Percentiles rank a stretch among this genome's conserved stretches.
Conservation (phyloP, 2,888 invertebrate genomes). For the Ornithoptera alexandrae region DNA sequence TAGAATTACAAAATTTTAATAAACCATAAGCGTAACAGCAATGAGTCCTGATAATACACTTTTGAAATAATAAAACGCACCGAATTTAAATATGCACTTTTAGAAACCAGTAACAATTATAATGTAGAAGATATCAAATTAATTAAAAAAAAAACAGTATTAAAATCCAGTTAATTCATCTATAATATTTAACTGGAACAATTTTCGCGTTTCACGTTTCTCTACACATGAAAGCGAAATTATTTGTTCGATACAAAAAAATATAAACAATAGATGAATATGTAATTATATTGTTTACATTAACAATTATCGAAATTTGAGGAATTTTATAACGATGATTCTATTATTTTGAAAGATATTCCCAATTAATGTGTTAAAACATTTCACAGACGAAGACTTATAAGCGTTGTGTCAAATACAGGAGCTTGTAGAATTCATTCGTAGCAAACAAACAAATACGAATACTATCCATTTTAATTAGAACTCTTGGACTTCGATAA, state of each 20-base stretch:
- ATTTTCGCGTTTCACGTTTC: no score
- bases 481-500: neutral
- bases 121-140: neutral
- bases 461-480: neutral
- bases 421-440: neutral
- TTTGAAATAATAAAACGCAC: slow-evolving; percentile 1
- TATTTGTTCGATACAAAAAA: no score
- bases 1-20: neutral
- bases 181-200: no score
- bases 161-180: no score
- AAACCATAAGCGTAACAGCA: neutral
- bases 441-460: neutral
- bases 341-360: neutral
- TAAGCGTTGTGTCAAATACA: slow-evolving; percentile 3
- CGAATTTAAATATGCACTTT: slow-evolving; percentile 2
- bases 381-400: neutral
- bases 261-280: no score
- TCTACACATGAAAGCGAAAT: no score
- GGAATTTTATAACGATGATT: neutral
- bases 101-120: neutral
- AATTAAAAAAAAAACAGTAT: no score
- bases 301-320: neutral
- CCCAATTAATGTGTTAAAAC: neutral
- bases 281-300: no score
- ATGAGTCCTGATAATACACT: neutral